Base-by-base conservation (phyloP, 2,113 vertebrate species). In the Ictalurus punctatus region DNA sequence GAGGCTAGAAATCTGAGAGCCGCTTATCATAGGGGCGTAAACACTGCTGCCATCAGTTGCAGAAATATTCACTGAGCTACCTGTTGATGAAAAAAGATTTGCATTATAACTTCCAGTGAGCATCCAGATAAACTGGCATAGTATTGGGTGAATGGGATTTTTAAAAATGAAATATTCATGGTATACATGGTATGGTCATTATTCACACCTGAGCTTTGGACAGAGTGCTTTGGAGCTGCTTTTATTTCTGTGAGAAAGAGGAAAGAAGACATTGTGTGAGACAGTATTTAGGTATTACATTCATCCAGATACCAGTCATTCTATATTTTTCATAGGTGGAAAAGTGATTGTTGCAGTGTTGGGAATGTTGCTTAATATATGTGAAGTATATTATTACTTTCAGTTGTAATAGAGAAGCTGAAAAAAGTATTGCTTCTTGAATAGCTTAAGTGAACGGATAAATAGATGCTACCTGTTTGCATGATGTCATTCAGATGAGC, bases 21-120 rank as follows among this genome's bases (percentile, higher is more conserved):
- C 6, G 23, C 4, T 52, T 5, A 16, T 52, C 2, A 16, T 6
- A 52, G 12, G 10, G 2, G 13, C 1, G 67, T 0, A 12, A 83
- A 67, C 4, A 69, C 1, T 54, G 59, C 73, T 34, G 16, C 19
- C 16, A 19, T 19, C 25, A 37, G 2, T 3, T 14, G 74, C 88
- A 34, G 37, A 1, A 25, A 80, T 81, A 27, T 6, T 61, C 59
- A 65, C 37, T 10, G 34, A 4, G 0, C 12, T 67, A 52, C 61
- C 88, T 86, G 54, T 89, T 52, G 4, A 80, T 23, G 71, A 30
- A 86, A 67, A 56, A 56, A 56, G 54, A 56, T 56, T 56, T 56
- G 12, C 52, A 44, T 76, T 76, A 25, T 44, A 76, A 76, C 40
- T 12, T 44, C 37, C 40, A 81, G 3, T 54, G 30, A 81, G n/a